These are phyloP conservation scores for Drymodes brunneopygia DNA, from an alignment of 2,113 vertebrate species.

Conservation along the genomic window DNA sequence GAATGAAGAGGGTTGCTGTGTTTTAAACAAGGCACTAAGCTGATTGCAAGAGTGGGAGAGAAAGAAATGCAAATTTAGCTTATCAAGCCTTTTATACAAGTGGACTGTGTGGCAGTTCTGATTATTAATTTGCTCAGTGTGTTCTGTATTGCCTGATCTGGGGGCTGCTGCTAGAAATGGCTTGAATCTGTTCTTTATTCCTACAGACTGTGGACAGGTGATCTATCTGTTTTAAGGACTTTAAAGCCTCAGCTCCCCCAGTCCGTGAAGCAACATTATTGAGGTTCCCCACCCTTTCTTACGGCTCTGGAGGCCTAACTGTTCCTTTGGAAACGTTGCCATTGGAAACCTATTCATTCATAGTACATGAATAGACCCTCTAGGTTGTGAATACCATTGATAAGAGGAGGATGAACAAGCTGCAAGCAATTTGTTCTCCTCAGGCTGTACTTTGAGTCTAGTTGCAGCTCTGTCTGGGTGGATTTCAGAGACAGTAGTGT, in stretches of 20 bases:
- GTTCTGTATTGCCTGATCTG: neutral
- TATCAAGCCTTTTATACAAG: slow-evolving; percentile 22
- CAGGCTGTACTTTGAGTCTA: slow-evolving; percentile 3
- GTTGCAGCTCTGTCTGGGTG: slow-evolving; percentile 51
- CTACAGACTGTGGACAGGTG: neutral
- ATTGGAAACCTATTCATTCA: slow-evolving; percentile 76
- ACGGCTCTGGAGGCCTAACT: slow-evolving; percentile 19
- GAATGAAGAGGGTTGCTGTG: slow-evolving; percentile 28
- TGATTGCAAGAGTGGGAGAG: slow-evolving; percentile 50
- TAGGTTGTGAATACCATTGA: slow-evolving; percentile 58
- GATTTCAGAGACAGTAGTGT: slow-evolving; percentile 20
- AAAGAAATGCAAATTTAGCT: slow-evolving; percentile 33
- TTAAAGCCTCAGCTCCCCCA: neutral
- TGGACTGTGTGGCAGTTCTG: neutral
- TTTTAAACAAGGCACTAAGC: slow-evolving; percentile 52
- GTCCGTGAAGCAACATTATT: neutral
- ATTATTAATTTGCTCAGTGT: slow-evolving; percentile 18
- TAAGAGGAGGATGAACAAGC: slow-evolving; percentile 36
- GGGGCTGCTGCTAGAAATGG: neutral
- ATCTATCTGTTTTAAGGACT: slow-evolving; percentile 19
- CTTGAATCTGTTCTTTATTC: neutral
- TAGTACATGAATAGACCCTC: slow-evolving; percentile 67
- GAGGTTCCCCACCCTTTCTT: slow-evolving; percentile 43
- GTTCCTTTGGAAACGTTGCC: slow-evolving; percentile 63
- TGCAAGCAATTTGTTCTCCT: slow-evolving; percentile 39